Evolutionary conservation across 1,140 invertebrate species (phyloP), one percentile per base, ranked within the genome.

Genomic region (Glossosoma conforme): DNA sequence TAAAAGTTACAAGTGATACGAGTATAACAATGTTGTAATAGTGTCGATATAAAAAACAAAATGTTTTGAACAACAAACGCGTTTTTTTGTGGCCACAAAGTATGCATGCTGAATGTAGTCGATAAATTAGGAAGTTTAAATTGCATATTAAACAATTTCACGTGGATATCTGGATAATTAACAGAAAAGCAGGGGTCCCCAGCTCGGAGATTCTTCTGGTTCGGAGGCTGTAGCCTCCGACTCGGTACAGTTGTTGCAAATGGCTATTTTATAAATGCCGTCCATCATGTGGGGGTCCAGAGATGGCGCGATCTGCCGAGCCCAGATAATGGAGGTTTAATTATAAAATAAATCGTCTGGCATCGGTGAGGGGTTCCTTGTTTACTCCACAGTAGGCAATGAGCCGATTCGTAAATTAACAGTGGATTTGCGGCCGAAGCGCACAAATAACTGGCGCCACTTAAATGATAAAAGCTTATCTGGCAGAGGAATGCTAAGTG

Each of bases 341-440:
- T 51, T 51, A 51, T 51, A 51, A 51, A 51, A 44, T 51, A 51
- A 51, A 51, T 51, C 44, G 41, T 51, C 32, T 44, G 48, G 21
- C 3, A 22, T 11, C 9, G 17, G 9, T 19, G 38, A n/a, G n/a
- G n/a, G n/a, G 10, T 11, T n/a, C 38, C 28, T 20, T 50, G 47
- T 50, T 50, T 50, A 50, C 36, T 40, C 28, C 11, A 21, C 24
- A 32, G 15, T n/a, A 42, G 32, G 21, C 13, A n/a, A 49, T 38
- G n/a, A 20, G 24, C 24, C 18, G 15, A 36, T 37, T 44, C 41
- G 44, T 51, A 51, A 51, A 51, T 51, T 51, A 51, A 37, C 48
- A 44, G 30, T 41, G 48, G 48, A 51, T 51, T 51, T 51, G 48
- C 33, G 48, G 41, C 38, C 22, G 30, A 19, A 44, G 44, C 32